Evolutionary conservation across 2,888 invertebrate species (phyloP), one percentile per base, ranked within the genome.

Genomic region (Ganaspis brasiliensis): DNA sequence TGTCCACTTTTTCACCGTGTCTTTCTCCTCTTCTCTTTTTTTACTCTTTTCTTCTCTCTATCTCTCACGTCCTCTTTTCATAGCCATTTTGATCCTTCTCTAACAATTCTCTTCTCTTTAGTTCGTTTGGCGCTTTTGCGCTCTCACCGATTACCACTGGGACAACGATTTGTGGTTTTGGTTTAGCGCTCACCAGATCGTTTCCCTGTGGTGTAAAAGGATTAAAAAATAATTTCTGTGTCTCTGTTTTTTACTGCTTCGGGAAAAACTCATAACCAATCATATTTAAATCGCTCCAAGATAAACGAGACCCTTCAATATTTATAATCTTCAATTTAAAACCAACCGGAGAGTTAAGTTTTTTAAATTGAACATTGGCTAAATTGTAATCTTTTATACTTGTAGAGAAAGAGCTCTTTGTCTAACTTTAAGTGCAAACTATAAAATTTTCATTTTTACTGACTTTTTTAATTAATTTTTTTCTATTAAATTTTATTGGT

Each of bases 191-290:
- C 61, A 12, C 37, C 61, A 63, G 37, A 63, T 63, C 61, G 61
- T 63, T 63, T 37, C 37, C 37, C 19, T 63, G 16, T 37, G 37
- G 12, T 37, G 37, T 12, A 63, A 63, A 37, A 37, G 61, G 61
- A 63, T 63, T 63, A 63, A 63, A 63, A 63, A 37, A 63, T 63
- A 63, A 63, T 63, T 63, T 19, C 61, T 37, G 37, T 37, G 12
- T 63, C 37, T 63, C 21, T 19, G 16, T 63, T 63, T 37, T 63
- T 63, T 40, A 35, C 37, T 12, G 37, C 12, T 37, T 37, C 61
- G 19, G 9, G 37, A 35, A 40, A 63, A 63, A 63, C 37, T 63
- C 37, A 21, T 21, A 63, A 37, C 19, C 61, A 37, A 37, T 63
- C 19, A 37, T 37, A 63, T 14, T 63, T 19, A 14, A 63, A 63